Percentiles rank a stretch among this genome's conserved stretches.
phyloP scores from a whole-genome alignment of 2,888 invertebrate genomes.

The Neoascia interrupta region DNA sequence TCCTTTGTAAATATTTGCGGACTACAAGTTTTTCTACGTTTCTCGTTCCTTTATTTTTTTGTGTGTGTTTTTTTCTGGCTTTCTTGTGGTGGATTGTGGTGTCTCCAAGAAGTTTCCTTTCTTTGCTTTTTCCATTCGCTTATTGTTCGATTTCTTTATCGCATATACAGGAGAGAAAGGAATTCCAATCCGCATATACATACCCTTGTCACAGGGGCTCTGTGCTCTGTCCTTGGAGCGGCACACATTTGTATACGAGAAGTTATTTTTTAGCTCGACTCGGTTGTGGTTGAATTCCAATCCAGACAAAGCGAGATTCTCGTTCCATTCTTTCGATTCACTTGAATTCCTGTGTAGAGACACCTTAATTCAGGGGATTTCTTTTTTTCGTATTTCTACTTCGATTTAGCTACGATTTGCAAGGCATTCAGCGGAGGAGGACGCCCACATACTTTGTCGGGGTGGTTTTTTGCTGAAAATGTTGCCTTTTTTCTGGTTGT shows the following conservation, averaged over 20 bases:
- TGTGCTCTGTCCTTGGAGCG: neutral
- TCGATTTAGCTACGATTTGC: constrained; percentile 41
- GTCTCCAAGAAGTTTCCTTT: constrained; percentile 14
- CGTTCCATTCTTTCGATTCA: constrained; percentile 33
- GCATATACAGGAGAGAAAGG: constrained; percentile 14
- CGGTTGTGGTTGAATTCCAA: constrained; percentile 39
- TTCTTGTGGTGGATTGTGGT: constrained; percentile 7
- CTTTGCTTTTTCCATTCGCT: constrained; percentile 8
- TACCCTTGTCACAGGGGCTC: too few species aligned
- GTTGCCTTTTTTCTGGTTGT: neutral
- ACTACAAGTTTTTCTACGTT: constrained; percentile 27
- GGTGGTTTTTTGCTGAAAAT: too few species aligned
- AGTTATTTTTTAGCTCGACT: constrained; percentile 12
- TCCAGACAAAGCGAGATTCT: neutral
- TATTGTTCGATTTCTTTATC: constrained; percentile 28
- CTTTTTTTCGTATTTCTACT: constrained; percentile 43
- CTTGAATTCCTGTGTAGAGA: constrained; percentile 35
- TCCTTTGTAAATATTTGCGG: constrained; percentile 62
- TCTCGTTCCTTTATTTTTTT: neutral
- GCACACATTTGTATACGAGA: constrained; percentile 1
- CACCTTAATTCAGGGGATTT: constrained; percentile 54
- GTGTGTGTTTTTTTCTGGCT: neutral
- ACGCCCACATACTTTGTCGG: constrained; percentile 14
- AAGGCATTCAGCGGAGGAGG: constrained; percentile 1
- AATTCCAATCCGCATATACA: constrained; percentile 31